A percentile compares a stretch with the other conserved stretches of the same genome.
phyloP scores from a whole-genome alignment of 2,113 vertebrate species.

The Sorex araneus region DNA sequence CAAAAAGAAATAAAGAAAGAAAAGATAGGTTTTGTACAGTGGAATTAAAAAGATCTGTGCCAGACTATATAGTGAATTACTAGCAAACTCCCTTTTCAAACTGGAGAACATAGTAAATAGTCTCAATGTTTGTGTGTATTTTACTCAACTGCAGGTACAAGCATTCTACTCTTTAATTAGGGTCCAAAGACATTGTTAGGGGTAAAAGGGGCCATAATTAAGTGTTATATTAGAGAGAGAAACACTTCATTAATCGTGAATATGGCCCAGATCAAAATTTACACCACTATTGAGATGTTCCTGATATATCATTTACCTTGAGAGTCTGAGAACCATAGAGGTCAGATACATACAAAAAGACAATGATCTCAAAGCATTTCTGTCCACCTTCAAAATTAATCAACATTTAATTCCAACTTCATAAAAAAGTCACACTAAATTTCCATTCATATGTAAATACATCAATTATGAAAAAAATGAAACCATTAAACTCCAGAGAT shows the following conservation, averaged over 20 bases:
- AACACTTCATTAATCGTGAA: slow-evolving; percentile 51
- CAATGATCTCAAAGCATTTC: slow-evolving; percentile 40
- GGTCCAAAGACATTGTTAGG: slow-evolving; percentile 16
- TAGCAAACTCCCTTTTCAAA: slow-evolving; percentile 46
- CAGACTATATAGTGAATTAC: slow-evolving; percentile 61
- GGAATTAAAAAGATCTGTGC: slow-evolving; percentile 42
- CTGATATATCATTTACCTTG: slow-evolving; percentile 13
- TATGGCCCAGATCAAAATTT: slow-evolving; percentile 63
- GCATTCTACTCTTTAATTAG: slow-evolving; percentile 72
- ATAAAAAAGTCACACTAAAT: slow-evolving; percentile 27
- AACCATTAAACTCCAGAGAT: slow-evolving; percentile 12
- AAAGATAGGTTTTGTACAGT: neutral
- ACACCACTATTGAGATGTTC: neutral
- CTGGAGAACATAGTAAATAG: slow-evolving; percentile 19
- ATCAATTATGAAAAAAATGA: neutral
- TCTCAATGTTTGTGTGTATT: slow-evolving; percentile 4
- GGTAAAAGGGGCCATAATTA: slow-evolving; percentile 66
- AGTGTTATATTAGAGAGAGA: slow-evolving; percentile 54
- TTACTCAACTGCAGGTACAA: neutral
- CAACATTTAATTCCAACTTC: slow-evolving; percentile 46
- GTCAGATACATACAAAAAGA: neutral
- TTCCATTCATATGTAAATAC: neutral
- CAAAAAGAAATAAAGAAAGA: neutral
- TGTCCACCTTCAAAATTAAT: slow-evolving; percentile 42
- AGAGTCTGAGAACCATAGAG: slow-evolving; percentile 53